Conservation (phyloP, 53 echinoderm and acorn worm species). For the Holothuria leucospilota region DNA sequence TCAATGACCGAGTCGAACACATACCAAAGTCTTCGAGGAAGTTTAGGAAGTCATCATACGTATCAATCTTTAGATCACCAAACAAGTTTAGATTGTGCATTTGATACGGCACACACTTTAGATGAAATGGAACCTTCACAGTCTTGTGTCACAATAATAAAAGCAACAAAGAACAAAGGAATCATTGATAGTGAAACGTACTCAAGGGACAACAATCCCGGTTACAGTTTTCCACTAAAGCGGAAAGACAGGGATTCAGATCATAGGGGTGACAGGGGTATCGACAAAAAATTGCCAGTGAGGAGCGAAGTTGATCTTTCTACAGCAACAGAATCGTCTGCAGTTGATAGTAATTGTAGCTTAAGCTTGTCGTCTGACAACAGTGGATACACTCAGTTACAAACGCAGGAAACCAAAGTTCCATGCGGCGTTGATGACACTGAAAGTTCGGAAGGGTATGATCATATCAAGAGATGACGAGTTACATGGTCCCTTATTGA, state of each 20-base stretch:
- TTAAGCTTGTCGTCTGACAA: not conserved
- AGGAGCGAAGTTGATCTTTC: not conserved
- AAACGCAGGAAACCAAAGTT: no score
- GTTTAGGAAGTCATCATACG: constrained; percentile 28
- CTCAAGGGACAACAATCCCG: not conserved
- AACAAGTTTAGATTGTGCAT: not conserved
- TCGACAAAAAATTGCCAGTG: no score
- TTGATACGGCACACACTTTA: not conserved
- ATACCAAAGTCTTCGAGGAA: constrained; percentile 33
- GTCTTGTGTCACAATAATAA: not conserved
- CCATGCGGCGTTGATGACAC: not conserved
- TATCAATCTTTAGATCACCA: constrained; percentile 34
- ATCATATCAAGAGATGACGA: not conserved
- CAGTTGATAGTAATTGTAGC: no score
- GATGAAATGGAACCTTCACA: not conserved
- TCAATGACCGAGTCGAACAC: constrained; percentile 9
- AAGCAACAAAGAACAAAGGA: not conserved
- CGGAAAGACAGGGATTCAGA: not conserved
- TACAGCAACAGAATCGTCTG: no score
- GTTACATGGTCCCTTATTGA: no score
- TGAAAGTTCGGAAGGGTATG: constrained; percentile 8
- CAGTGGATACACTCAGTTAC: constrained; percentile 22
- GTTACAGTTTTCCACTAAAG: constrained; percentile 12
- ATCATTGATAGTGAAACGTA: not conserved
- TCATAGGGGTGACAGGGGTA: no score